These are phyloP conservation scores for Bos taurus DNA, from an alignment of 2,113 vertebrate species.

Conservation along the genomic window DNA sequence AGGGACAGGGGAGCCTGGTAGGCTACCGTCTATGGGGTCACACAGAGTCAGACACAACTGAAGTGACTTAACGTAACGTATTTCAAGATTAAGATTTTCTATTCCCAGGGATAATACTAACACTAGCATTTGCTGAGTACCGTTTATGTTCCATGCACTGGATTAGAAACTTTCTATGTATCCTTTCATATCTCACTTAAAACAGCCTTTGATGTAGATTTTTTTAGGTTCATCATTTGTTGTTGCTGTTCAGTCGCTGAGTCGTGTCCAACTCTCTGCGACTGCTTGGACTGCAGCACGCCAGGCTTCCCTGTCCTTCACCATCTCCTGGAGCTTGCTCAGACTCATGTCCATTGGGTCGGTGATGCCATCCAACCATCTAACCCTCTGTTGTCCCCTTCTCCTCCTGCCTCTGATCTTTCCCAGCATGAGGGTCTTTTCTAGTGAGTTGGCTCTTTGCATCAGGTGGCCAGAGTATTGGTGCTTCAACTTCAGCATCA, in stretches of 20 bases:
- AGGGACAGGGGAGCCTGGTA: too few species aligned
- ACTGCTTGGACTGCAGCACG: background rate
- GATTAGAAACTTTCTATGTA: fast-evolving
- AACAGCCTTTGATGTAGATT: background rate
- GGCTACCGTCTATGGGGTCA: too few species aligned
- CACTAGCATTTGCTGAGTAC: background rate
- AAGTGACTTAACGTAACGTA: too few species aligned
- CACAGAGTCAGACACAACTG: too few species aligned
- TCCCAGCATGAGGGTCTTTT: background rate
- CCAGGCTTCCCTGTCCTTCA: background rate
- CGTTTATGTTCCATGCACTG: fast-evolving
- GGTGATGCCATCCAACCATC: background rate
- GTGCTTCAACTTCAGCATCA: background rate
- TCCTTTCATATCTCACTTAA: background rate
- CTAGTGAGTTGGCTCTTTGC: background rate
- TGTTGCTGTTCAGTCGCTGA: background rate
- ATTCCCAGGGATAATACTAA: background rate
- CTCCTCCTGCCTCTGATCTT: background rate
- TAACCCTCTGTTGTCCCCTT: background rate
- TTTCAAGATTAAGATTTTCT: background rate
- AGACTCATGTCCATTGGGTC: background rate
- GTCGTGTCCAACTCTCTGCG: background rate
- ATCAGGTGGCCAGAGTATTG: background rate
- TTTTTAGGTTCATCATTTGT: background rate
- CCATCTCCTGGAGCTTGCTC: background rate